Evolutionary conservation across 1,140 invertebrate species (phyloP), one percentile per base, ranked within the genome.

Genomic region (Subanguina moxae): DNA sequence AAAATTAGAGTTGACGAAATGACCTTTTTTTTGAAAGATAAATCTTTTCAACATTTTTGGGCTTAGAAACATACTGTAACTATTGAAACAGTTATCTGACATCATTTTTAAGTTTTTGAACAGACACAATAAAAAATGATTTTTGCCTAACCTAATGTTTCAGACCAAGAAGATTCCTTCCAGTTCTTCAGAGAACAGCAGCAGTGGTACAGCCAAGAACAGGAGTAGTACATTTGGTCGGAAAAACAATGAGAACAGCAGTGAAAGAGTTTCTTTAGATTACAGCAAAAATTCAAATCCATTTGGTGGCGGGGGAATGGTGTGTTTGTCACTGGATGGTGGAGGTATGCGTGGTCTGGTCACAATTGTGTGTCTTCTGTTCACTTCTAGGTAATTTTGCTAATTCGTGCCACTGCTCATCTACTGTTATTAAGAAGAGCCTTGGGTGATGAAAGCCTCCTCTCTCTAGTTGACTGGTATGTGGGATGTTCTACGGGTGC

Each of bases 261-360:
- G 17, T 15, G 48, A 38, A 38, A 38, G 32, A 38, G 11, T 11
- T 38, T 38, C 32, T 11, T 38, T 11, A 38, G 32, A 64, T 57
- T 48, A 52, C 9, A n/a, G 43, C 42, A 70, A 28, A 56, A 42
- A 45, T 48, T 13, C 27, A 63, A 65, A 45, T 46, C 28, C 19
- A 13, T 38, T 17, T 28, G 43, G 61, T 38, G 75, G 76, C n/a
- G 25, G 56, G 25, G 62, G 57, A n/a, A 52, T 78, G n/a, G 42
- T 79, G 25, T 66, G 77, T 13, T 38, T 79, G 59, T 75, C 76
- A 17, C 57, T 80, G 3, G 77, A 79, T 62, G 77, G 77, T 0
- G 77, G 77, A 32, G 77, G 77, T 13, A 76, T 79, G 72, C 46
- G 77, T 58, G 77, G 77, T 43, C 65, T 79, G 43, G 77, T 79